phyloP scores from a whole-genome alignment of 1,140 invertebrate species.

The Leptopilina boulardi region DNA sequence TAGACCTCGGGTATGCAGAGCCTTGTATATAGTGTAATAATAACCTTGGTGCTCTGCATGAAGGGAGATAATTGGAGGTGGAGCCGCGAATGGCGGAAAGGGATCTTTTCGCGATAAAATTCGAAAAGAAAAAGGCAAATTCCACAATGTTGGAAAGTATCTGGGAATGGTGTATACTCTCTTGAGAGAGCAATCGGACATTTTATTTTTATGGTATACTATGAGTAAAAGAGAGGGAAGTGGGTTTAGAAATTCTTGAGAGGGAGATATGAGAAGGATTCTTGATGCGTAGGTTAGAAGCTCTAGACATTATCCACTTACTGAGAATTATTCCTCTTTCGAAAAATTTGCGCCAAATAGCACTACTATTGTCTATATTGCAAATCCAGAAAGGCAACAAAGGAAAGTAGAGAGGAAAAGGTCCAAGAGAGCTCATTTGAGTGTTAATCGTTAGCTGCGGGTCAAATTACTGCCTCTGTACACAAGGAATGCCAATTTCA shows the following conservation, averaged over 20 bases:
- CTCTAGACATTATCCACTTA: conserved; percentile 71
- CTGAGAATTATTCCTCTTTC: conserved; percentile 67
- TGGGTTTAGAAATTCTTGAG: conserved; percentile 30
- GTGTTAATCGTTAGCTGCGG: conserved; percentile 61
- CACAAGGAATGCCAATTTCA: conserved; percentile 40
- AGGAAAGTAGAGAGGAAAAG: conserved; percentile 41
- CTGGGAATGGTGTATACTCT: conserved; percentile 28
- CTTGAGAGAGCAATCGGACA: too few relatives aligned
- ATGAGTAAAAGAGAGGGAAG: neutral
- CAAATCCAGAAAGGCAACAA: conserved; percentile 58
- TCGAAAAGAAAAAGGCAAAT: conserved; percentile 57
- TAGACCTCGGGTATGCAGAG: conserved; percentile 30
- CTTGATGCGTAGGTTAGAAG: conserved; percentile 65
- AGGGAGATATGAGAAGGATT: conserved; percentile 37
- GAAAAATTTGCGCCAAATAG: conserved; percentile 61
- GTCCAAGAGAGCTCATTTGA: conserved; percentile 57
- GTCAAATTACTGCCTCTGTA: conserved; percentile 54
- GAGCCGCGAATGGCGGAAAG: conserved; percentile 58
- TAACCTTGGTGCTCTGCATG: conserved; percentile 63
- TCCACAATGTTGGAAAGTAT: conserved; percentile 42
- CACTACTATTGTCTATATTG: conserved; percentile 58
- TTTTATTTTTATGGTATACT: too few relatives aligned
- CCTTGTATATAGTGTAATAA: conserved; percentile 49
- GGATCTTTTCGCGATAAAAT: conserved; percentile 57
- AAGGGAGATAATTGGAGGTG: conserved; percentile 63